A percentile compares a stretch with the other conserved stretches of the same genome.
Evolutionary conservation across 2,797 vertebrate genomes (phyloP).

Genomic region (Otus scops): DNA sequence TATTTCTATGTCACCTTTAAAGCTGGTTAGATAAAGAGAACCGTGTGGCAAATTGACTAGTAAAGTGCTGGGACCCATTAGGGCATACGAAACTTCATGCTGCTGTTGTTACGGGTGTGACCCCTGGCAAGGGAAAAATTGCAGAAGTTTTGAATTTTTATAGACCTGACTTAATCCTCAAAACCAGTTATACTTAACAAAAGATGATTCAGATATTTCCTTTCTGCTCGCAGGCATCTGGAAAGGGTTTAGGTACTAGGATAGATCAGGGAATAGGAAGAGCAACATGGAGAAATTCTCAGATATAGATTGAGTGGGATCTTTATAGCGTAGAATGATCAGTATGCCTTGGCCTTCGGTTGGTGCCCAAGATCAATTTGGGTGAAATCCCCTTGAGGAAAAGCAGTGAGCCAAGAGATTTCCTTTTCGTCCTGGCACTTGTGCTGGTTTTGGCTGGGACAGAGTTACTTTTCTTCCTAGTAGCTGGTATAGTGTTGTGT

Average conservation of each 20-base stretch:
- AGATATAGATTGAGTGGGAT: not conserved
- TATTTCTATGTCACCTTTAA: not conserved
- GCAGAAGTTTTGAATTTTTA: not conserved
- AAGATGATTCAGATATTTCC: not conserved
- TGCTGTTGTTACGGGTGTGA: not conserved
- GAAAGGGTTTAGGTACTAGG: not conserved
- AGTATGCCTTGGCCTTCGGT: not conserved
- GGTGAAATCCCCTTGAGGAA: not conserved
- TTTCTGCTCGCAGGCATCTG: not conserved
- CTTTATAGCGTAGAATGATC: not conserved
- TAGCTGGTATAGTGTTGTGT: too few species aligned
- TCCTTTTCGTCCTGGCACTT: not conserved
- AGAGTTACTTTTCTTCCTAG: too few species aligned
- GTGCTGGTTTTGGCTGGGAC: too few species aligned
- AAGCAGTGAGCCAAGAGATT: not conserved
- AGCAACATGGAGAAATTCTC: not conserved
- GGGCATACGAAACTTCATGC: not conserved
- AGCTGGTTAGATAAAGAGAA: not conserved
- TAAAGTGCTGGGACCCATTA: not conserved
- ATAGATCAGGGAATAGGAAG: not conserved
- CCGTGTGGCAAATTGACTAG: not conserved
- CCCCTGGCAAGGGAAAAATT: not conserved
- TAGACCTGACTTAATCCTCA: not conserved
- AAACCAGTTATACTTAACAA: not conserved
- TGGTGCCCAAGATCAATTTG: not conserved